A percentile compares a stretch with the other conserved stretches of the same genome.
phyloP scores from a whole-genome alignment of 2,888 invertebrate genomes.

The Apodemia duryi region DNA sequence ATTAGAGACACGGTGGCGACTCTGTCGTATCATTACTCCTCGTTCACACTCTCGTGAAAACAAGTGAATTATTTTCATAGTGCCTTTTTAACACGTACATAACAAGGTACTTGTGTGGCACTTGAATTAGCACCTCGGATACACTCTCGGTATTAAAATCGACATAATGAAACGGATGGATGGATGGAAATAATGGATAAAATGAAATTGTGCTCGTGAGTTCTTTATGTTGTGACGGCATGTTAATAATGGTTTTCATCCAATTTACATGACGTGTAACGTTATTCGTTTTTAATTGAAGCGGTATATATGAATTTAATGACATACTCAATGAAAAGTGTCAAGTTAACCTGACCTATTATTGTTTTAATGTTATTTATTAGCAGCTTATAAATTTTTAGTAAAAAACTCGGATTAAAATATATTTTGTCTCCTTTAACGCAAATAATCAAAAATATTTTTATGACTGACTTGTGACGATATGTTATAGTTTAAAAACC shows the following conservation, averaged over 20 bases:
- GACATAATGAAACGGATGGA: conserved; percentile 11
- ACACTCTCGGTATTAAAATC: conserved; percentile 15
- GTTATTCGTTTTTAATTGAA: conserved; percentile 13
- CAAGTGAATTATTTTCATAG: conserved; percentile 28
- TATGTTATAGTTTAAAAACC: too few relatives aligned
- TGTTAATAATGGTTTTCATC: conserved; percentile 7
- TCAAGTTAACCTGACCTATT: background rate
- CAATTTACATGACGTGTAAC: conserved; percentile 10
- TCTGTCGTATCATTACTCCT: conserved; percentile 15
- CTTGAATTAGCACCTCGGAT: conserved; percentile 30
- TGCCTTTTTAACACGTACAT: conserved; percentile 28
- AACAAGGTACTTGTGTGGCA: conserved; percentile 27
- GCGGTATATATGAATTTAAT: background rate
- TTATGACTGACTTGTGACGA: too few relatives aligned
- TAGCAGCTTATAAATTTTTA: too few relatives aligned
- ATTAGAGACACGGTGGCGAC: conserved; percentile 14
- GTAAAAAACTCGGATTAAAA: too few relatives aligned
- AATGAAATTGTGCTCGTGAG: conserved; percentile 20
- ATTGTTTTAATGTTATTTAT: too few relatives aligned
- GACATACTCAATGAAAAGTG: background rate
- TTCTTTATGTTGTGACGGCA: background rate
- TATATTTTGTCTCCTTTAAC: too few relatives aligned
- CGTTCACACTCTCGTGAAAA: conserved; percentile 21
- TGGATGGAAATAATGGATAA: conserved; percentile 14
- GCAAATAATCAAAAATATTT: too few relatives aligned